Percentiles rank a stretch among this genome's conserved stretches.
Conservation (phyloP, 2,113 vertebrate genomes). For the Bettongia penicillata region DNA sequence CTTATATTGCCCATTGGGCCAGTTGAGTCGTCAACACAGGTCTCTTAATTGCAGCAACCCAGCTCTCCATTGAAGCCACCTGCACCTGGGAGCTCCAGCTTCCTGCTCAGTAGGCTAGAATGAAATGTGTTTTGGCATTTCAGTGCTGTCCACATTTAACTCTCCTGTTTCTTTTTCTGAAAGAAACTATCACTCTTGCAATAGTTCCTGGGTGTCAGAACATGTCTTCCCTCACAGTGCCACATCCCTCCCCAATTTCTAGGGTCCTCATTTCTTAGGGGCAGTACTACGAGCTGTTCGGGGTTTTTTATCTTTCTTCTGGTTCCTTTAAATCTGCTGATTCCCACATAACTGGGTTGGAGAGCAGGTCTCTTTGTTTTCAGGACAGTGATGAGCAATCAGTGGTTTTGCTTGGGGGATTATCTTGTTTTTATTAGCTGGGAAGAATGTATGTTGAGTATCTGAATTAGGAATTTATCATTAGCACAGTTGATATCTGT, state of each 20-base stretch:
- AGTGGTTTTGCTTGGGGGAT: not conserved
- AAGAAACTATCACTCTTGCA: slow-evolving; percentile 79
- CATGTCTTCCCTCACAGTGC: slow-evolving; percentile 38
- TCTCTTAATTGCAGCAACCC: slow-evolving; percentile 81
- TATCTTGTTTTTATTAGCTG: not conserved
- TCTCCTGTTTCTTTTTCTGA: slow-evolving; percentile 69
- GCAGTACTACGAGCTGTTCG: slow-evolving; percentile 71
- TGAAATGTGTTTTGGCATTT: slow-evolving; percentile 69
- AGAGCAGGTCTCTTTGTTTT: slow-evolving; percentile 52
- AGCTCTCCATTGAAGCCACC: slow-evolving; percentile 81
- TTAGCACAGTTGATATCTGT: slow-evolving; percentile 6
- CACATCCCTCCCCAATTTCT: slow-evolving; percentile 62
- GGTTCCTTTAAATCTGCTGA: slow-evolving; percentile 48
- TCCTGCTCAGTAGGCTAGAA: slow-evolving; percentile 80
- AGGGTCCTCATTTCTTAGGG: slow-evolving; percentile 41
- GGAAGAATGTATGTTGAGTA: not conserved
- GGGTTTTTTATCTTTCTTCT: slow-evolving; percentile 26
- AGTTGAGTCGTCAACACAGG: slow-evolving; percentile 63
- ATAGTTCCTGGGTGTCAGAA: slow-evolving; percentile 68
- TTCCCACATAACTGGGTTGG: slow-evolving; percentile 59
- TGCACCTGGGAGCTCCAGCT: slow-evolving; percentile 81
- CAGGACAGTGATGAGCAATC: slow-evolving; percentile 47
- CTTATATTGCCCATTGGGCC: slow-evolving; percentile 62
- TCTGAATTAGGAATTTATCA: slow-evolving; percentile 69
- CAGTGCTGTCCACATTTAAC: slow-evolving; percentile 61